Base-by-base conservation (phyloP, 2,113 vertebrate genomes). In the Baryphthengus martii region DNA sequence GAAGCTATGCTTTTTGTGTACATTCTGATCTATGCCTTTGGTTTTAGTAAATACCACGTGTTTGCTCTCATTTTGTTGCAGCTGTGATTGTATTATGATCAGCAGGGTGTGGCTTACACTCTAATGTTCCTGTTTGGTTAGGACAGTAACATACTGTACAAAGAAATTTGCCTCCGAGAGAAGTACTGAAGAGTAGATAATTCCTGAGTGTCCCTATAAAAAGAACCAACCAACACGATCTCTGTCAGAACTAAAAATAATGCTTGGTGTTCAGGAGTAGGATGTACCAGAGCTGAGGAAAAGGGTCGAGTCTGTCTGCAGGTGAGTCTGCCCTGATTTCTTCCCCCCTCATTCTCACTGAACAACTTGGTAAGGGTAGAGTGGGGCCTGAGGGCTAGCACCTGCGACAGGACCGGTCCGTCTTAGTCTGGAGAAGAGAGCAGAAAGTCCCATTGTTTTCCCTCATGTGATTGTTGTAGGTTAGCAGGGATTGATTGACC, bases 381-480 rank as follows among this genome's bases (percentile, higher is more conserved):
- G 12, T 16, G 18, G 47, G 42, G 23, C 23, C 67, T 31, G n/a
- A 56, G 68, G 44, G 49, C 49, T 50, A 16, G 4, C 3, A 11
- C 28, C 16, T n/a, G 68, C 31, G 21, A 17, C 17, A 26, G 26
- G n/a, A 39, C 40, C 23, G 35, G 3, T n/a, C 29, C 8, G 1
- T 14, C 37, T 5, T 9, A 24, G 49, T 35, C 55, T 55, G 72
- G 40, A 92, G 73, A 14, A 58, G n/a, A 55, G 19, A 18, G 12
- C 7, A 20, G 52, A 50, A 73, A 44, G 63, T 70, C 44, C 40
- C 59, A 6, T 6, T 53, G 52, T 21, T 66, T 67, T n/a, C 37
- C 40, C 10, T n/a, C 12, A 0, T 7, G 15, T 28, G 31, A 28
- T 35, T 20, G 17, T 31, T 56, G 31, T 18, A 13, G 0, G 0